Evolutionary conservation across 2,797 vertebrate genomes (phyloP), one percentile per base, ranked within the genome.

Genomic region (Enteromius anoplus): DNA sequence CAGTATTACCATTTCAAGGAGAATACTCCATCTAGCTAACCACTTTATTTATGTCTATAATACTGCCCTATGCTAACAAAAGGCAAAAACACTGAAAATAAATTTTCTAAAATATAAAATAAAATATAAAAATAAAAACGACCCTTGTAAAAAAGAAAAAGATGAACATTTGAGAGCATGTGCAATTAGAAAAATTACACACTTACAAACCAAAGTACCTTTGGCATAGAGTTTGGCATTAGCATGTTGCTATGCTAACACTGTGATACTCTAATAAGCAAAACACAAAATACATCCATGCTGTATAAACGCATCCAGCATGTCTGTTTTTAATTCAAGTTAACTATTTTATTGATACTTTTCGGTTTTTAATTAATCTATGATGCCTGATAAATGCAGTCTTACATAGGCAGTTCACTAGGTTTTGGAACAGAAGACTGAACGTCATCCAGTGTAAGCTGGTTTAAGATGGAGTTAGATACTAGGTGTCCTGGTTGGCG

Each of bases 191-290:
- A 29, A 60, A 14, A 26, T 60, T 29, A n/a, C 23, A 5, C 45
- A 72, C 26, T 32, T 72, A 34, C 5, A 72, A 53, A 53, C 47
- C 1, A 0, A 51, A 34, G 42, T 71, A 47, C 3, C 17, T 71
- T 47, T 8, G 26, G 17, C 10, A 17, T 55, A 42, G n/a, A 29
- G 51, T 71, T 29, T 45, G 19, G 0, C 11, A 5, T 71, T 32
- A 80, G 51, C 78, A 32, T 70, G 66, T 45, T 70, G 51, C 51
- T 60, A 60, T 60, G 37, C 78, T 70, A 62, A 42, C 55, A 62
- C n/a, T 10, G 34, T 23, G 15, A 26, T 62, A 26, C 8, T 19
- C 15, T 17, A 60, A 37, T 51, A 58, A 37, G 4, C 32, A 55
- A 37, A 76, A 15, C 40, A 76, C 19, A 76, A 4, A 42, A 37